Evolutionary conservation across 2,113 vertebrate genomes (phyloP).

Genomic region (Melanotaenia duboulayi): DNA sequence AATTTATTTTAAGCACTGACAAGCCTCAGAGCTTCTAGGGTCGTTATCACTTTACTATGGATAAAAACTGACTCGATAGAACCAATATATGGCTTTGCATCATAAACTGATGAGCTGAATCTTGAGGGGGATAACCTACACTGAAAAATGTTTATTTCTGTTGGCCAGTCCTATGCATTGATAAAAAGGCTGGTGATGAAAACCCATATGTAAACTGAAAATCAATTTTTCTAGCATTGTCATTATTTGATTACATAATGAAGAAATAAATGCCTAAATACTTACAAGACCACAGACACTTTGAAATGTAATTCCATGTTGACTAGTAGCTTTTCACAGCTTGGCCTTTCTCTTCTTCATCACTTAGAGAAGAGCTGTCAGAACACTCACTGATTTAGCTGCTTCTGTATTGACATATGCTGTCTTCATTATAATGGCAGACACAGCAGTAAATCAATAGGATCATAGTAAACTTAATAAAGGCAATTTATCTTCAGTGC

Average conservation of each 20-base stretch:
- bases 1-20: slow-evolving; percentile 18
- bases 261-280: not conserved
- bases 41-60: slow-evolving; percentile 4
- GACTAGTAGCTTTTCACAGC: not conserved
- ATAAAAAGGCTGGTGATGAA: not conserved
- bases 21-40: slow-evolving; percentile 13
- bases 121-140: not conserved
- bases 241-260: not conserved
- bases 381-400: slow-evolving; percentile 30
- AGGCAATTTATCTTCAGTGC: slow-evolving; percentile 55
- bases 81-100: not conserved
- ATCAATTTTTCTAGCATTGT: too few species aligned
- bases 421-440: slow-evolving; percentile 61
- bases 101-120: not conserved
- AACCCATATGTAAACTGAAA: too few species aligned
- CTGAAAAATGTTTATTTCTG: not conserved
- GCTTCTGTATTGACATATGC: slow-evolving; percentile 40
- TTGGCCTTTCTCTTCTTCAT: slow-evolving; percentile 31
- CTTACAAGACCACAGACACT: not conserved
- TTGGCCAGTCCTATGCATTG: too few species aligned
- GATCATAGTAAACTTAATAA: slow-evolving; percentile 68
- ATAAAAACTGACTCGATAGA: not conserved
- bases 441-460: slow-evolving; percentile 64
- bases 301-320: slow-evolving; percentile 35
- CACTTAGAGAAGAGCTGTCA: slow-evolving; percentile 20